Evolutionary conservation across 2,888 invertebrate genomes (phyloP), one percentile per base, ranked within the genome.

Genomic region (Spodoptera littoralis): DNA sequence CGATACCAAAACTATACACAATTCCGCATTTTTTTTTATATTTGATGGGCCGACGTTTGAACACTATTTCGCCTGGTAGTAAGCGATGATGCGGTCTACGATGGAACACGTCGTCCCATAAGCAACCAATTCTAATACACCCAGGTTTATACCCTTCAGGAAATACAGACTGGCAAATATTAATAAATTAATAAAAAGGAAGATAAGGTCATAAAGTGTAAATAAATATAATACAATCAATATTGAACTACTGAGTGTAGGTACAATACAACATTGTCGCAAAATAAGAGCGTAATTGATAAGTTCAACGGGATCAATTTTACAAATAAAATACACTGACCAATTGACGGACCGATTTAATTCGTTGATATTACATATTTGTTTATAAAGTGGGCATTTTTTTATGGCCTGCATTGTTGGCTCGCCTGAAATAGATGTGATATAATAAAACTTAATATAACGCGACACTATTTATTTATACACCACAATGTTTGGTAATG

Each of bases 281-380:
- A 56, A 56, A 70, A 70, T 73, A 73, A 63, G 43, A 51, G 52
- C 44, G 56, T 71, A 74, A 71, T 74, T 71, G 64, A 71, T 70
- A 70, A 64, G 75, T 74, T 75, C 70, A 70, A 51, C 53, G 42
- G 53, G 71, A 74, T 71, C 75, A 74, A 70, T 70, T 70, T 74
- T 60, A 53, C 59, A 59, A 64, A 71, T 71, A 71, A 74, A 70
- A 71, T 53, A 70, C 55, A 57, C 50, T 63, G 64, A 50, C 44
- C 70, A 57, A 71, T 69, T 64, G 70, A 53, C 36, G 64, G 52
- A 47, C 36, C 56, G 56, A 71, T 74, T 70, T 69, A 59, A 70
- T 71, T 70, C 70, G 47, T 45, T 49, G 44, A 43, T 51, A 58
- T 58, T 58, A 36, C 36, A 36, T 36, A 74, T 58, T 69, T 69